phyloP scores from a whole-genome alignment of 2,888 invertebrate genomes.

The Poecilus cupreus region DNA sequence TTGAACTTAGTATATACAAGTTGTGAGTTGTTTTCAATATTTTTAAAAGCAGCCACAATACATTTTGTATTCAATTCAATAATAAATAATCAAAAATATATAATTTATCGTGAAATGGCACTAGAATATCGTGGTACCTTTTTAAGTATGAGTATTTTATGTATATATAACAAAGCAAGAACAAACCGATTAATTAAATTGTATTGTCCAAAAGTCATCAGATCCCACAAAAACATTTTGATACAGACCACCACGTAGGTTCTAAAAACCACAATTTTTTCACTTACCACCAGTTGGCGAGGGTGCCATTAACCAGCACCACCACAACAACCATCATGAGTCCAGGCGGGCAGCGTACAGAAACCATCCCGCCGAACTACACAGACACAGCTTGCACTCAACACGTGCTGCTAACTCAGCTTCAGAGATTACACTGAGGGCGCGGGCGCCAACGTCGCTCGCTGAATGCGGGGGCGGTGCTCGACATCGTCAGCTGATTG shows the following conservation, averaged over 20 bases:
- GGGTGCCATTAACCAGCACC: conserved; percentile 39
- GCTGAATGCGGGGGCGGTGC: conserved; percentile 15
- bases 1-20: no score
- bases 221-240: not conserved
- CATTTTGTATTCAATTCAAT: no score
- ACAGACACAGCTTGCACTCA: not conserved
- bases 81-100: no score
- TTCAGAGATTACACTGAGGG: not conserved
- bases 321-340: conserved; percentile 24
- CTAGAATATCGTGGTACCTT: no score
- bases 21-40: no score
- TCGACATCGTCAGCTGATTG: not conserved
- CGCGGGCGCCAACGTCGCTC: not conserved
- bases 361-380: conserved; percentile 41
- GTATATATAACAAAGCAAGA: not conserved
- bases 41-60: no score
- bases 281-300: conserved; percentile 57
- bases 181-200: no score
- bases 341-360: conserved; percentile 23
- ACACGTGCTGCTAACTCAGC: not conserved
- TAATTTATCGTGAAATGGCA: no score
- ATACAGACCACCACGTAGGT: not conserved
- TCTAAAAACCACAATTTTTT: not conserved
- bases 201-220: no score
- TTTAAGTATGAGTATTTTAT: no score